Base-by-base conservation (phyloP, 64 coral and sea anemone genomes). In the Porites australiensis region DNA sequence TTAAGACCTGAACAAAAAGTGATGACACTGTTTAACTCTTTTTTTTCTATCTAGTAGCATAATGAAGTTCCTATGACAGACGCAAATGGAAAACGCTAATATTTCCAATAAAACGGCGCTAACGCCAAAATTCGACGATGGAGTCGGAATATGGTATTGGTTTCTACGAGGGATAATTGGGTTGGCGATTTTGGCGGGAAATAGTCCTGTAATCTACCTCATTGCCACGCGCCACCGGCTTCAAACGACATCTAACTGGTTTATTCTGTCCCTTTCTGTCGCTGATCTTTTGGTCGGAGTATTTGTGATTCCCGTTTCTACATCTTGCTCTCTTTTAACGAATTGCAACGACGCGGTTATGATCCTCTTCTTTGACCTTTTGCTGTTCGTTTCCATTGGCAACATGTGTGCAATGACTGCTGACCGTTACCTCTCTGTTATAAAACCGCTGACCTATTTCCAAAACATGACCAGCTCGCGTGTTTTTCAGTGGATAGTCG, bases 391-490 rank as follows among this genome's bases (percentile, higher is more conserved):
- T 52, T 82, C 82, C 60, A 69, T 87, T 2, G 70, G 79, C 4
- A 92, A 87, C 50, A 70, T 92, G 53, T 92, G 90, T 37, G 57
- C 62, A 4, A 85, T 87, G 90, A 87, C 90, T 3, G 57, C 73
- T 61, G 90, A 93, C 20, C 71, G 82, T 37, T 93, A 86, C 37
- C 3, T 93, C 13, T 82, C 27, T 18, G 74, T 93, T 1, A 57
- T 86, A 12, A 52, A 73, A 10, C 90, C 82, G n/a, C 90, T 93
- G 51, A 86, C 72, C 5, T 87, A 93, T 65, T 16, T 13, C 6
- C 53, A 58, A 20, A 45, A 48, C 8, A 93, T 87, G 90, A 77
- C 71, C 37, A 44, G 47, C 22, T 77, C 72, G 14, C 55, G 82
- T 20, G 90, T 87, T 7, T n/a, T 77, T 46, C 8, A 58, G 13